Evolutionary conservation across 1,140 invertebrate genomes (phyloP).

Genomic region (Bombus superbus): DNA sequence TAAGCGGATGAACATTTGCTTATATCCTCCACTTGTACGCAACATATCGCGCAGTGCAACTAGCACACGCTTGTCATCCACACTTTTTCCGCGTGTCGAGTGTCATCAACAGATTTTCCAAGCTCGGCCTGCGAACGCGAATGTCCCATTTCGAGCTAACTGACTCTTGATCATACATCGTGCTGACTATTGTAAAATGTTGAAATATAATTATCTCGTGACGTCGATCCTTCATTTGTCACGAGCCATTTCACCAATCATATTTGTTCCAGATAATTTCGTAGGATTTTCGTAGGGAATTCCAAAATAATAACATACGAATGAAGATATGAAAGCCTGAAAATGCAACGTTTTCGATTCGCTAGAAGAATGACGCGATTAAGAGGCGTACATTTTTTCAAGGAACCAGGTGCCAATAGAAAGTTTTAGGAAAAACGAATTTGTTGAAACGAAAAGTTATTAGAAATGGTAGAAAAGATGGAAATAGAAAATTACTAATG

Average conservation of each 20-base stretch:
- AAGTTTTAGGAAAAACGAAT: not conserved
- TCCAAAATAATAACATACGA: not conserved
- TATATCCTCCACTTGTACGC: not conserved
- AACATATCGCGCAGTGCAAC: not conserved
- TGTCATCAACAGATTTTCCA: constrained; percentile 33
- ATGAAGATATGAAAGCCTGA: too few species aligned
- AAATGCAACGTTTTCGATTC: too few species aligned
- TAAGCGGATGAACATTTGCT: constrained; percentile 2
- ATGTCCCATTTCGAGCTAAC: constrained; percentile 26
- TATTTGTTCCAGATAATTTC: not conserved
- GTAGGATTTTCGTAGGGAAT: not conserved
- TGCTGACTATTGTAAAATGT: not conserved
- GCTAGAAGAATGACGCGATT: too few species aligned
- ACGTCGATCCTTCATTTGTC: not conserved
- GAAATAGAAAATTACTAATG: too few species aligned
- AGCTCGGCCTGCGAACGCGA: not conserved
- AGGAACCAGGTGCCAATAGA: too few species aligned
- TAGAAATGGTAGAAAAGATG: not conserved
- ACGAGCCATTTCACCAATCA: not conserved
- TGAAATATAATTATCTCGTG: constrained; percentile 14
- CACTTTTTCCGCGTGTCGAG: constrained; percentile 23
- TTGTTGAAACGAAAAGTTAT: not conserved
- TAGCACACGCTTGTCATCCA: constrained; percentile 8
- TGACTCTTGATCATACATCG: constrained; percentile 14
- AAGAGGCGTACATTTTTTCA: too few species aligned